Conservation (phyloP, 2,797 vertebrate species). For the Falco concolor region DNA sequence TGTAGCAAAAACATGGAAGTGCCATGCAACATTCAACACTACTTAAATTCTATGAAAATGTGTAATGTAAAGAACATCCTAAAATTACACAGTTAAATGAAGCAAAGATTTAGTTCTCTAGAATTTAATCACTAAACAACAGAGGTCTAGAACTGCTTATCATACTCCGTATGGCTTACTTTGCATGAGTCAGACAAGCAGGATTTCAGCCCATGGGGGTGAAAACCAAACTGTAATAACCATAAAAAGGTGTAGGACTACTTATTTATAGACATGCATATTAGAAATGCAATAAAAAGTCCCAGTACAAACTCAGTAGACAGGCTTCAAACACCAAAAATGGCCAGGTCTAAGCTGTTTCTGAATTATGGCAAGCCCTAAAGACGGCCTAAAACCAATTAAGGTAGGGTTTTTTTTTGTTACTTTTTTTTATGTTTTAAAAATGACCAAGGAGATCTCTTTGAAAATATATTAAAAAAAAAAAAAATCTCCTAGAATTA, state of each 20-base stretch:
- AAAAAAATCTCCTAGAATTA: neutral
- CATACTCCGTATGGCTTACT: neutral
- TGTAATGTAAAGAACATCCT: neutral
- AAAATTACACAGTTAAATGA: neutral
- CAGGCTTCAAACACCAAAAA: conserved; percentile 8
- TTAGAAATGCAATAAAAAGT: conserved; percentile 2
- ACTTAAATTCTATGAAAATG: neutral
- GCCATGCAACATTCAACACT: neutral
- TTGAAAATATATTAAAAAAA: conserved; percentile 20
- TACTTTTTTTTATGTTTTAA: conserved; percentile 18
- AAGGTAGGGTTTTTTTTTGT: neutral
- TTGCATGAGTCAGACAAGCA: neutral
- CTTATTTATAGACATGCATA: conserved; percentile 6
- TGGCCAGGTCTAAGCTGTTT: neutral
- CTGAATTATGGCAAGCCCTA: conserved; percentile 17
- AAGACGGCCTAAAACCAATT: conserved; percentile 26
- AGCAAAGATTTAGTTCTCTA: neutral
- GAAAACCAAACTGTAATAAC: neutral
- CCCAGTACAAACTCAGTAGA: neutral
- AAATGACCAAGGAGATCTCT: conserved; percentile 33
- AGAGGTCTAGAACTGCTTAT: neutral
- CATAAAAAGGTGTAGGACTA: neutral
- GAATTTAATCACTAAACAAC: neutral
- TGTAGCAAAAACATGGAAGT: neutral
- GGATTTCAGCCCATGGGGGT: neutral